A percentile compares a stretch with the other conserved stretches of the same genome.
Conservation (phyloP, 2,888 invertebrate genomes). For the Sesamia inferens region DNA sequence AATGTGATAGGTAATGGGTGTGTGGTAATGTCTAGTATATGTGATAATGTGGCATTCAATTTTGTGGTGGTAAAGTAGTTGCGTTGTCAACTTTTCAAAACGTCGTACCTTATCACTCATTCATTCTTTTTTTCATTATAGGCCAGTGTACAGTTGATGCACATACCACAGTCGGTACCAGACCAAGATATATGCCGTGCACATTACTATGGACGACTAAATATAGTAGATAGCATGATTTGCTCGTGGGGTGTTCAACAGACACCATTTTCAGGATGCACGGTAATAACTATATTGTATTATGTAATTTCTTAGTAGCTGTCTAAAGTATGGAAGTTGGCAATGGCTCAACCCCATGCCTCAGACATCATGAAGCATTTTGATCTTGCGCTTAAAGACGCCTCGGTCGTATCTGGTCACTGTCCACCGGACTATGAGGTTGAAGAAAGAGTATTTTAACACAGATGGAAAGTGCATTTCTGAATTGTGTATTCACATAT, state of each 20-base stretch:
- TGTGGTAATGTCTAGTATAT: too few species aligned
- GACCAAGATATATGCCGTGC: not conserved
- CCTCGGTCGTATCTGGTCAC: not conserved
- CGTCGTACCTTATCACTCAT: not conserved
- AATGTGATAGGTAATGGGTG: too few species aligned
- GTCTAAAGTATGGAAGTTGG: not conserved
- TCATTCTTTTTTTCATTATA: not conserved
- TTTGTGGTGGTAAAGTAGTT: not conserved
- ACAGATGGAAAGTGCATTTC: not conserved
- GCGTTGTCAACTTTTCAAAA: not conserved
- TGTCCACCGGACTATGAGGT: too few species aligned
- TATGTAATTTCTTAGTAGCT: not conserved
- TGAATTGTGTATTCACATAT: not conserved
- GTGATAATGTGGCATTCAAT: too few species aligned
- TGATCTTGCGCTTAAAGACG: not conserved
- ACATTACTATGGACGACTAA: not conserved
- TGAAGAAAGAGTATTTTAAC: not conserved
- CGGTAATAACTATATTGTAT: constrained; percentile 9
- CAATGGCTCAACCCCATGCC: too few species aligned
- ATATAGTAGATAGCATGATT: constrained; percentile 9
- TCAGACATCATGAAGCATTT: not conserved
- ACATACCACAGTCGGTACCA: not conserved
- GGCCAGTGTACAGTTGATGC: constrained; percentile 28
- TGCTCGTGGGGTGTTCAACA: not conserved
- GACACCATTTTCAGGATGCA: constrained; percentile 13